Base-by-base conservation (phyloP, 1,140 invertebrate genomes). In the Pseudomyrmex pallidus region DNA sequence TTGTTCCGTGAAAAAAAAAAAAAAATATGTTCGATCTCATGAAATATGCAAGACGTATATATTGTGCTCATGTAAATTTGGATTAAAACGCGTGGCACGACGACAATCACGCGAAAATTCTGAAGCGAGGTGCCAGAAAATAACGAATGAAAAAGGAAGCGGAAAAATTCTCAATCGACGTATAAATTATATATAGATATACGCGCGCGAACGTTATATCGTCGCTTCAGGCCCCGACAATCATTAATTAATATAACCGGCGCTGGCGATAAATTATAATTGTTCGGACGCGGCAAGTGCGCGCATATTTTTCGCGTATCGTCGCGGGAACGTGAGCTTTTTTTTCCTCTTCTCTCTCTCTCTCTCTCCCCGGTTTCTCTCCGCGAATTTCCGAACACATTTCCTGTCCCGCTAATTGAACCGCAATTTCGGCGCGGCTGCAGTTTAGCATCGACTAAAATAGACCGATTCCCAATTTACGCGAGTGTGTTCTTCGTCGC, bases 61-160 rank as follows among this genome's bases (percentile, higher is more conserved):
- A 70, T 78, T 70, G 54, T 61, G 22, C 1, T 35, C 54, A 17
- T 22, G n/a, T 72, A 80, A 80, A 80, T 80, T 59, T 61, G 54
- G 10, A 70, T 80, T 80, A 61, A 72, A 70, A 80, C 44, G 35
- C 35, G 22, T 12, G 66, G 46, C 13, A 54, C n/a, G 54, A 54
- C n/a, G 44, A 80, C 64, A 80, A 80, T 80, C 66, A 50, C 22
- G 76, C 44, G 15, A 46, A 72, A 80, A 80, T 80, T 70, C 70
- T 46, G 20, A 48, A 72, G 44, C 22, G 44, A 57, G 52, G 25
- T 52, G 63, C 63, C 35, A 15, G 20, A 66, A 59, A 78, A 48
- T 70, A 78, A 68, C 13, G 35, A 13, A 9, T 2, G 1, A 12
- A 22, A 9, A 63, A 52, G n/a, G 52, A 35, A 4, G n/a, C 8